These are phyloP conservation scores for Akabosia matsudoensis DNA, from an alignment of 1,140 invertebrate species.

Conservation along the genomic window DNA sequence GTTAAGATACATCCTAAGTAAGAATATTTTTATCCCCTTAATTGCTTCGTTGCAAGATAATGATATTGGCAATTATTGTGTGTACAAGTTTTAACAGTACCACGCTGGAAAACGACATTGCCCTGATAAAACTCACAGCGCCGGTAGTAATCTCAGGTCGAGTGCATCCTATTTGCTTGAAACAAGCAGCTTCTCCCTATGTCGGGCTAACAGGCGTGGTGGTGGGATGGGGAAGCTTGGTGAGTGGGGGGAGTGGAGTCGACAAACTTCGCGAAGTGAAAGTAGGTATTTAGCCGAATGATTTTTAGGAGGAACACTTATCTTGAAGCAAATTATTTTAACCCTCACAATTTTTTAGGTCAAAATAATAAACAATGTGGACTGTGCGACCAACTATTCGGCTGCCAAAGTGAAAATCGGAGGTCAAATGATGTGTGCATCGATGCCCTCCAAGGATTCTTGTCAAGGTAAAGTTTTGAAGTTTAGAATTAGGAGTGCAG, in stretches of 20 bases:
- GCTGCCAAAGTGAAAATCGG: constrained; percentile 75
- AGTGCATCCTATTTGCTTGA: constrained; percentile 75
- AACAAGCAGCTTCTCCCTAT: constrained; percentile 63
- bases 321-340: too few species aligned
- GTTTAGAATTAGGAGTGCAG: not conserved
- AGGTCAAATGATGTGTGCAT: constrained; percentile 59
- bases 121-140: constrained; percentile 70
- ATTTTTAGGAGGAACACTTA: not conserved
- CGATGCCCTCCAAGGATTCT: constrained; percentile 38
- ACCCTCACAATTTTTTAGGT: too few species aligned
- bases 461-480: constrained; percentile 52
- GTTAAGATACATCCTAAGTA: constrained; percentile 30
- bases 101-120: constrained; percentile 83
- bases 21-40: not conserved
- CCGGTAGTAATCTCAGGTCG: constrained; percentile 73
- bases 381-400: constrained; percentile 71
- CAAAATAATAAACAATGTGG: constrained; percentile 72
- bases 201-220: constrained; percentile 67
- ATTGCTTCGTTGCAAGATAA: not conserved
- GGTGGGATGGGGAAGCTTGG: constrained; percentile 79
- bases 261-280: constrained; percentile 76
- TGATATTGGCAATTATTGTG: not conserved
- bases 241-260: constrained; percentile 58
- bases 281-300: constrained; percentile 7
- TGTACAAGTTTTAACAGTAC: constrained; percentile 62